Evolutionary conservation across 2,888 invertebrate species (phyloP).

Genomic region (Norana najaformis): DNA sequence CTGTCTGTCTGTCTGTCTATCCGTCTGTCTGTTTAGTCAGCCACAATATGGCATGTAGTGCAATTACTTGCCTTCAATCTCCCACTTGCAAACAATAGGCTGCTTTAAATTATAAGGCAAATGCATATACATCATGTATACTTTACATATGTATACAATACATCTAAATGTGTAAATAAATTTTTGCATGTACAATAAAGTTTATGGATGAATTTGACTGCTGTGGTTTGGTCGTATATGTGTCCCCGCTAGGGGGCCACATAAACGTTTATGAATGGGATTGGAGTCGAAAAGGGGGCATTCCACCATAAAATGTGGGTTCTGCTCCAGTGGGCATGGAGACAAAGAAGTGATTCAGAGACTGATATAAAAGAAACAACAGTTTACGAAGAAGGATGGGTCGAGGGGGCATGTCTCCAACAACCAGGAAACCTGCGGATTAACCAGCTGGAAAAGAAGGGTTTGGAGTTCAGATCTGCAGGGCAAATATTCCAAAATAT

Average conservation of each 20-base stretch:
- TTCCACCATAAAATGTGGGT: neutral
- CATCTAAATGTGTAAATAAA: neutral
- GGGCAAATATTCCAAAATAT: neutral
- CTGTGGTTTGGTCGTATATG: neutral
- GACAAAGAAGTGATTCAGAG: neutral
- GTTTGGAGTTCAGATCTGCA: neutral
- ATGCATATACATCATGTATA: neutral
- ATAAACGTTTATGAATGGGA: no score
- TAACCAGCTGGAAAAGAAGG: neutral
- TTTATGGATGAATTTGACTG: neutral
- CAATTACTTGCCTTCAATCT: neutral
- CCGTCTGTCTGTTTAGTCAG: no score
- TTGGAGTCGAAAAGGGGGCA: constrained; percentile 13
- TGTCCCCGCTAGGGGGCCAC: no score
- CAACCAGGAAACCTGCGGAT: neutral
- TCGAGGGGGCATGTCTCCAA: neutral
- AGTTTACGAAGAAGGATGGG: neutral
- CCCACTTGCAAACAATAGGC: neutral
- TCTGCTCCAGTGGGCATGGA: neutral
- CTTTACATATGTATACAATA: neutral
- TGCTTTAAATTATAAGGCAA: neutral
- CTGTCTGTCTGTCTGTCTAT: no score
- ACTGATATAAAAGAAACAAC: neutral
- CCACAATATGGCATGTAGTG: neutral
- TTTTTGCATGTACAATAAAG: neutral